phyloP scores from a whole-genome alignment of 2,888 invertebrate species.

The Standfussiana lucernea region DNA sequence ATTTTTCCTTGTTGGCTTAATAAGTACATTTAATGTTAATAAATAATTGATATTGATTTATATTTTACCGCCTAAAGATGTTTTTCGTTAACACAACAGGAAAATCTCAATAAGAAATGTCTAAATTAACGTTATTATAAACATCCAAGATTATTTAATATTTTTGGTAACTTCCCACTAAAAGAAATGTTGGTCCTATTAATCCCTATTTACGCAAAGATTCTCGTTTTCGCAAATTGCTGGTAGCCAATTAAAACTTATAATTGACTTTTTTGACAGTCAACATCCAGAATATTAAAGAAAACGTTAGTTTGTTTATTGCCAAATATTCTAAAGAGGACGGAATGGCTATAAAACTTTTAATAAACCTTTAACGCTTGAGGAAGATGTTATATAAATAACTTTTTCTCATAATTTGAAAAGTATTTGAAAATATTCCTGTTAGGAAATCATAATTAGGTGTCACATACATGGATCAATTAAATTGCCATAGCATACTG shows the following conservation, averaged over 20 bases:
- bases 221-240: constrained; percentile 30
- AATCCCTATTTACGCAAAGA: constrained; percentile 41
- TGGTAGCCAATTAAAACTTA: constrained; percentile 64
- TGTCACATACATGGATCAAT: background rate
- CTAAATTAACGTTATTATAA: background rate
- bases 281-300: constrained; percentile 24
- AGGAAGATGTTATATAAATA: background rate
- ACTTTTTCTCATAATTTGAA: background rate
- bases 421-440: background rate
- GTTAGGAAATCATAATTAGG: background rate
- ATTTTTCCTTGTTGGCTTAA: too few species aligned
- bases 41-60: too few species aligned
- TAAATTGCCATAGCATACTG: background rate
- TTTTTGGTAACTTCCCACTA: background rate
- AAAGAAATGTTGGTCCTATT: constrained; percentile 15
- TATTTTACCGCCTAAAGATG: background rate
- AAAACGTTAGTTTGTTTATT: constrained; percentile 35
- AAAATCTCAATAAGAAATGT: background rate
- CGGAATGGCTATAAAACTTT: background rate
- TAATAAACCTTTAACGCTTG: background rate
- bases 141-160: background rate
- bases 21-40: too few species aligned
- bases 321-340: constrained; percentile 23
- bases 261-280: constrained; percentile 65
- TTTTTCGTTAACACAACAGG: background rate